These are phyloP conservation scores for Eupithecia inturbata DNA, from an alignment of 2,888 invertebrate species.

Conservation along the genomic window DNA sequence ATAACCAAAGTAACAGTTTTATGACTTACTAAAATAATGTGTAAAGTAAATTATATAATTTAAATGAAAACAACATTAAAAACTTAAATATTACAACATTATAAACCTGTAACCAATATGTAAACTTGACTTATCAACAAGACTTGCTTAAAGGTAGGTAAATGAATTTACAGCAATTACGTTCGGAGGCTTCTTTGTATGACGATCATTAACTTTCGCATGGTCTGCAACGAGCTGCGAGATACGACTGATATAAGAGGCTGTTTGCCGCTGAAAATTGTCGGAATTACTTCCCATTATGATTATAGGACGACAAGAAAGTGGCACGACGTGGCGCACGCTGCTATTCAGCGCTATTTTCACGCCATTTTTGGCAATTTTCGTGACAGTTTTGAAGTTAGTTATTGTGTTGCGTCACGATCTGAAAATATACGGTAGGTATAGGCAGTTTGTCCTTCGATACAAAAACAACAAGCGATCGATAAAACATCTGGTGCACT, in stretches of 20 bases:
- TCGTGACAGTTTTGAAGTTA: conserved; percentile 39
- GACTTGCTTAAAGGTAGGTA: conserved; percentile 55
- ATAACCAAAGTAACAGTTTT: background rate
- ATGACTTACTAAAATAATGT: background rate
- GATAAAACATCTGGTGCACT: conserved; percentile 46
- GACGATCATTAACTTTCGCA: conserved; percentile 60
- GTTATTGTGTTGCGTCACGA: conserved; percentile 38
- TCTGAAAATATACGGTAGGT: conserved; percentile 22
- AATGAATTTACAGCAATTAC: conserved; percentile 46
- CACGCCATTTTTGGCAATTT: conserved; percentile 64
- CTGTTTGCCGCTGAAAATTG: conserved; percentile 69
- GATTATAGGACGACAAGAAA: conserved; percentile 74
- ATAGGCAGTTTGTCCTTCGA: conserved; percentile 38
- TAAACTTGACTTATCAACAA: background rate
- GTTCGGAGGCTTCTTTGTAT: conserved; percentile 56
- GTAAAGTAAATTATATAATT: background rate
- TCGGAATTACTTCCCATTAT: conserved; percentile 75
- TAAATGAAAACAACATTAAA: background rate
- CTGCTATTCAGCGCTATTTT: conserved; percentile 61
- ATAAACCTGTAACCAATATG: background rate
- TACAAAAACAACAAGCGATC: conserved; percentile 37
- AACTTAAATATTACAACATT: background rate
- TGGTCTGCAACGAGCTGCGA: conserved; percentile 58
- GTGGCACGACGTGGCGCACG: conserved; percentile 63
- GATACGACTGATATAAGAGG: conserved; percentile 68